A percentile compares a stretch with the other conserved stretches of the same genome.
Conservation (phyloP, 2,113 vertebrate genomes). For the Campylorhamphus procurvoides region DNA sequence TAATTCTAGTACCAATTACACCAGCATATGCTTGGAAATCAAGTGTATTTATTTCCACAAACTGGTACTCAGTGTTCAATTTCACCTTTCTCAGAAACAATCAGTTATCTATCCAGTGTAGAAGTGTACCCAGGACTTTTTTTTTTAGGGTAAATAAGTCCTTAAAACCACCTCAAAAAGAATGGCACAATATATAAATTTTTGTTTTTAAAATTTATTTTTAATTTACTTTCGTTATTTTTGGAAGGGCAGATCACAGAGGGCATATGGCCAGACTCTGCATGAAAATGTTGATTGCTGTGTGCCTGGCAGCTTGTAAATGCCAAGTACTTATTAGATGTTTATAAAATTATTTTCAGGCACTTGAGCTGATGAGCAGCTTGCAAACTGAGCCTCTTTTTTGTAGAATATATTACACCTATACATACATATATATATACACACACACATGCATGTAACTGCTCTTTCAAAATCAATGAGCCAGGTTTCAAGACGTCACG, state of each 20-base stretch:
- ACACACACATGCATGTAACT: rapidly evolving
- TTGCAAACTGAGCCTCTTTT: constrained; percentile 8
- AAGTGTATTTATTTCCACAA: background rate
- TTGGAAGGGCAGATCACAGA: background rate
- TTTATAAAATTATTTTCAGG: constrained; percentile 29
- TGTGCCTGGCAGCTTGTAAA: constrained; percentile 51
- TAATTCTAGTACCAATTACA: background rate
- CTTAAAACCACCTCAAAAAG: background rate
- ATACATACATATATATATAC: background rate
- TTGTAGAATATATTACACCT: background rate
- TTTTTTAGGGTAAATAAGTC: background rate
- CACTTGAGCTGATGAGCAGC: constrained; percentile 17
- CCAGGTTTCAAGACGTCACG: background rate
- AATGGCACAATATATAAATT: background rate
- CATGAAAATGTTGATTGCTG: background rate
- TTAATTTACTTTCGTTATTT: background rate
- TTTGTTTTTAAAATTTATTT: background rate
- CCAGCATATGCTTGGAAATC: background rate
- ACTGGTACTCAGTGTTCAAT: background rate
- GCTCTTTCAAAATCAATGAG: background rate
- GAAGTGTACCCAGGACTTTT: background rate
- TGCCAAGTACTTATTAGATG: constrained; percentile 48
- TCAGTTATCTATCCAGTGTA: background rate
- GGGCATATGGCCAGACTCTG: constrained; percentile 1
- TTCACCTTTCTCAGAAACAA: background rate